Evolutionary conservation across 2,888 invertebrate genomes (phyloP).

Genomic region (Terebella lapidaria): DNA sequence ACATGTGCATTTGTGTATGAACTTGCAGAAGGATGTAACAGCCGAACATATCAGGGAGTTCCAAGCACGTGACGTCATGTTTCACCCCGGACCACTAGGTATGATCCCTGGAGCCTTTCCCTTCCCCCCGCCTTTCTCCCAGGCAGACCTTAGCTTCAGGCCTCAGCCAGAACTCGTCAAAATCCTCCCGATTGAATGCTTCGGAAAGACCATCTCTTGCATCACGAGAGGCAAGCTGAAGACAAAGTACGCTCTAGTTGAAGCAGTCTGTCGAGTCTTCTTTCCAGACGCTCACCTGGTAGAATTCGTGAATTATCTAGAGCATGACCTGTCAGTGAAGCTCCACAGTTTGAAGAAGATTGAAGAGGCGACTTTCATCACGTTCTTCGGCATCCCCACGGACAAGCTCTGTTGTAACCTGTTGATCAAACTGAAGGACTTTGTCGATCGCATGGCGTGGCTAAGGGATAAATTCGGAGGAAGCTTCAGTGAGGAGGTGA

Average conservation of each 20-base stretch:
- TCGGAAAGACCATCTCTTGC: background rate
- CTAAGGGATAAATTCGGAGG: background rate
- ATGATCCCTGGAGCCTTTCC: too few species aligned
- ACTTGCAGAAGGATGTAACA: too few species aligned
- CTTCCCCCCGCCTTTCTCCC: too few species aligned
- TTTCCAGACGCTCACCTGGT: background rate
- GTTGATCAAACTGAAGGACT: background rate
- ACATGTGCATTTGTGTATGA: too few species aligned
- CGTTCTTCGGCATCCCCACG: background rate
- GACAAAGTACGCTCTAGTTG: background rate
- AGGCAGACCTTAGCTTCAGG: too few species aligned
- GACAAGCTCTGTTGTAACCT: background rate
- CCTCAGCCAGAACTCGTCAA: too few species aligned
- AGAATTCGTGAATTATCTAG: background rate
- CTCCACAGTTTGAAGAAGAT: background rate
- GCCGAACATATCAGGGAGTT: too few species aligned
- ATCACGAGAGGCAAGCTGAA: background rate
- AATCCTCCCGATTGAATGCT: background rate
- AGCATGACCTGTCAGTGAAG: background rate
- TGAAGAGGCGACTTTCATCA: background rate
- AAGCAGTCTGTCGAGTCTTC: background rate
- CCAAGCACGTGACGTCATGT: too few species aligned
- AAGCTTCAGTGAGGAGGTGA: too few species aligned
- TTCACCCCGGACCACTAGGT: too few species aligned
- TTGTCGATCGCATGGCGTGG: background rate